Conservation (phyloP, 1,140 invertebrate species). For the Grapholita molesta region DNA sequence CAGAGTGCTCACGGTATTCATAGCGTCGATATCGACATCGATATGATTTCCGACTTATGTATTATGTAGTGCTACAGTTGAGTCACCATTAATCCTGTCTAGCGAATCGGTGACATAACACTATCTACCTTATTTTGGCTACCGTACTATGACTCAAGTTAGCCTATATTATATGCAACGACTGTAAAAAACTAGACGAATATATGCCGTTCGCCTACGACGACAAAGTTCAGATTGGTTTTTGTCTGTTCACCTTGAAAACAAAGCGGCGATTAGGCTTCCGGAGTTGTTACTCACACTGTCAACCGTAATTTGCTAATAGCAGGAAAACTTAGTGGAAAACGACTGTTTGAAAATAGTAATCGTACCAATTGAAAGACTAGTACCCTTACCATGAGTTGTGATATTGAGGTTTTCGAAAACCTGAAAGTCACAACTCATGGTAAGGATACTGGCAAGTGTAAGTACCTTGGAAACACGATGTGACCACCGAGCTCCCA, state of each 20-base stretch:
- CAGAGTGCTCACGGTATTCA: background rate
- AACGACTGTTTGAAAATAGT: too few relatives aligned
- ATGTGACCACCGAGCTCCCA: conserved; percentile 90
- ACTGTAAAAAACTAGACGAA: background rate
- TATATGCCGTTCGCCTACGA: background rate
- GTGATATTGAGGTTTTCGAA: background rate
- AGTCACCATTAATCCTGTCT: conserved; percentile 1
- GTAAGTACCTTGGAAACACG: conserved; percentile 90
- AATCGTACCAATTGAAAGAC: too few relatives aligned
- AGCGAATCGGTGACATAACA: background rate
- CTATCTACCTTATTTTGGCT: conserved; percentile 1
- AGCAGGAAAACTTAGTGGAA: too few relatives aligned
- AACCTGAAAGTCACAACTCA: too few relatives aligned
- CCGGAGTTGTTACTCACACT: background rate
- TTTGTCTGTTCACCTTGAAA: background rate
- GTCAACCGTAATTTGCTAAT: background rate
- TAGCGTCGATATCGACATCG: background rate
- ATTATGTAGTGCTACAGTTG: too few relatives aligned
- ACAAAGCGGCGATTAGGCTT: background rate
- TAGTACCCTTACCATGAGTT: too few relatives aligned
- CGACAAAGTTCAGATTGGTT: background rate
- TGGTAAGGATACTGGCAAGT: too few relatives aligned
- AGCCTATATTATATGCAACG: background rate
- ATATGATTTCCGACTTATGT: background rate
- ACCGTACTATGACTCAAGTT: background rate